Conservation (phyloP, 1,140 invertebrate species). For the Aphelenchoides avenae region DNA sequence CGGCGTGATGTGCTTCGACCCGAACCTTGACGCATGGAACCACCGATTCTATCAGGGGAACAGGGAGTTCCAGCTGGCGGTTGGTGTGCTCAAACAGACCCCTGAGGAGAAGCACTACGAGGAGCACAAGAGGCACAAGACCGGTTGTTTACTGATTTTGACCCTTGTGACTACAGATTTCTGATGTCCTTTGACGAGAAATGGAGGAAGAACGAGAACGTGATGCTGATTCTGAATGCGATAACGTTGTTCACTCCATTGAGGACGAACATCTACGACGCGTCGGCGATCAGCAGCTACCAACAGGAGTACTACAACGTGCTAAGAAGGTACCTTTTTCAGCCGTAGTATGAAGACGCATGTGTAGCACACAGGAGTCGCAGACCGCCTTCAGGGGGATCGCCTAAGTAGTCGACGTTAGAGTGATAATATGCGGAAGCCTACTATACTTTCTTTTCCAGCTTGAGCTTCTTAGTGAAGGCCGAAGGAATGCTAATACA, state of each 20-base stretch:
- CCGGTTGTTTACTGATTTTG: no score
- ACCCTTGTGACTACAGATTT: no score
- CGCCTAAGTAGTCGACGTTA: not conserved
- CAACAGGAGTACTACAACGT: conserved; percentile 5
- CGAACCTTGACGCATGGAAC: conserved; percentile 8
- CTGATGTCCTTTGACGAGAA: conserved; percentile 27
- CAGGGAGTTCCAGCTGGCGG: conserved; percentile 3
- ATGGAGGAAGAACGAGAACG: conserved; percentile 27
- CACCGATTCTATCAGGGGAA: conserved; percentile 16
- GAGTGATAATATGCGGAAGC: not conserved
- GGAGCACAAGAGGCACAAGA: conserved; percentile 9
- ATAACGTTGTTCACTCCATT: conserved; percentile 17
- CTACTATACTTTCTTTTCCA: not conserved
- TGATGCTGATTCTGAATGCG: conserved; percentile 29
- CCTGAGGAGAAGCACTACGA: conserved; percentile 24
- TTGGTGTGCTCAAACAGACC: conserved; percentile 25
- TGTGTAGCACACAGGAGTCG: not conserved
- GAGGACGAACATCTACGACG: conserved; percentile 16
- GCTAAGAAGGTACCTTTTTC: not conserved
- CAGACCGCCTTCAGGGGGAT: not conserved
- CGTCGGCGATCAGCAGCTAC: not conserved
- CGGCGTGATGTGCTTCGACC: conserved; percentile 26
- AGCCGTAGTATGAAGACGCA: not conserved
- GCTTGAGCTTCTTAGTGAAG: no score
- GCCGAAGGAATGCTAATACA: no score